A percentile compares a stretch with the other conserved stretches of the same genome.
Evolutionary conservation across 2,797 vertebrate species (phyloP).

Genomic region (Corythornis leucogaster): DNA sequence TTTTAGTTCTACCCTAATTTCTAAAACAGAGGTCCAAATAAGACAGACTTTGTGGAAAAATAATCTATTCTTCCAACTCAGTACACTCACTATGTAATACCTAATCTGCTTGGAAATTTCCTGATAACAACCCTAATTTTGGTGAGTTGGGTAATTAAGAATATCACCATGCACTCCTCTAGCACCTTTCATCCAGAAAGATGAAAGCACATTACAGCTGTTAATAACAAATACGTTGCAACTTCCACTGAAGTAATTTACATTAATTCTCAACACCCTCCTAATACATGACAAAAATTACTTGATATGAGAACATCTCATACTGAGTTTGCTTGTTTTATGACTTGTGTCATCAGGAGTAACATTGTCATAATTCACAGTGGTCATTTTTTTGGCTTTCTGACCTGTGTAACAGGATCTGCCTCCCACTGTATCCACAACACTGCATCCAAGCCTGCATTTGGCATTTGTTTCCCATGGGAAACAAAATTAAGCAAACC

Average conservation of each 20-base stretch:
- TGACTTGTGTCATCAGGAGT: neutral
- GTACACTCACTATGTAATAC: neutral
- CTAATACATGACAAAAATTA: neutral
- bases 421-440: neutral
- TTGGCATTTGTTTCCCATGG: neutral
- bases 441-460: neutral
- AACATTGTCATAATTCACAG: neutral
- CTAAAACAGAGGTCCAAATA: neutral
- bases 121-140: neutral
- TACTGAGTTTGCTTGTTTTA: neutral
- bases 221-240: neutral
- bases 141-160: neutral
- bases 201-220: neutral
- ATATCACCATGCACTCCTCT: neutral
- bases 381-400: neutral
- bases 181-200: neutral
- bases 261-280: neutral
- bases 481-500: slow-evolving; percentile 3
- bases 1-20: neutral
- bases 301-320: neutral
- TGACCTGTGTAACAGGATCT: neutral
- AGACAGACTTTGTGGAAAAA: neutral
- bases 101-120: neutral
- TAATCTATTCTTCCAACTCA: neutral
- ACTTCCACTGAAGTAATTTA: neutral